Evolutionary conservation across 2,113 vertebrate genomes (phyloP), one percentile per base, ranked within the genome.

Genomic region (Forbesichthys papilliferus): DNA sequence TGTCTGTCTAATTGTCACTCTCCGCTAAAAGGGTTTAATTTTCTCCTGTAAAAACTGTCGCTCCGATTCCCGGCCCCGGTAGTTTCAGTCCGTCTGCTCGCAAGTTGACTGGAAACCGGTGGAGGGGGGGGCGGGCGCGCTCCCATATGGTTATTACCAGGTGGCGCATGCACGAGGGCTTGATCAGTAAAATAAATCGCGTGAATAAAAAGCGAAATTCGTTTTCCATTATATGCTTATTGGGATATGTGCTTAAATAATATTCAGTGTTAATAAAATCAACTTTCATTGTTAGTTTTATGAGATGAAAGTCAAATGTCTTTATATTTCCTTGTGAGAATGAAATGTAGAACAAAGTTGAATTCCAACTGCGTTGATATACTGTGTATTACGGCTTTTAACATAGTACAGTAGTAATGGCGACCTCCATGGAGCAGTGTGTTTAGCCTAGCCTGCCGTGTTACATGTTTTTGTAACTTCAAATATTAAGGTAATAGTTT

Each of bases 41-140:
- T 88, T 92, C 87, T 83, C 64, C 68, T 20, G 2, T 74, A 82
- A 88, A 87, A 92, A 89, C 89, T 85, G 70, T 80, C 88, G 88
- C 86, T 85, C 66, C 78, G 85, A 87, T 88, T 87, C 89, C 87
- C 86, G 87, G 87, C 89, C 86, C 80, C 84, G 85, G 80, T 88
- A 87, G 85, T 73, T 79, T 86, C 84, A 68, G 88, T 91, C 86
- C 82, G 85, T 89, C 88, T 88, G 87, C 89, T 90, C 90, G 87
- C 87, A 62, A 85, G 85, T 75, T 85, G 80, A 87, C 79, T 86
- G 85, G 75, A 70, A 79, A 86, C 83, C 80, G 82, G 85, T 71
- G 79, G 63, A 33, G 66, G 46, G 56, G 49, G 57, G 20, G 73
- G 77, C 73, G 79, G 77, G 69, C 86, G 82, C 81, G 71, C 75